These are phyloP conservation scores for Agapostemon virescens DNA, from an alignment of 2,888 invertebrate species.

Conservation along the genomic window DNA sequence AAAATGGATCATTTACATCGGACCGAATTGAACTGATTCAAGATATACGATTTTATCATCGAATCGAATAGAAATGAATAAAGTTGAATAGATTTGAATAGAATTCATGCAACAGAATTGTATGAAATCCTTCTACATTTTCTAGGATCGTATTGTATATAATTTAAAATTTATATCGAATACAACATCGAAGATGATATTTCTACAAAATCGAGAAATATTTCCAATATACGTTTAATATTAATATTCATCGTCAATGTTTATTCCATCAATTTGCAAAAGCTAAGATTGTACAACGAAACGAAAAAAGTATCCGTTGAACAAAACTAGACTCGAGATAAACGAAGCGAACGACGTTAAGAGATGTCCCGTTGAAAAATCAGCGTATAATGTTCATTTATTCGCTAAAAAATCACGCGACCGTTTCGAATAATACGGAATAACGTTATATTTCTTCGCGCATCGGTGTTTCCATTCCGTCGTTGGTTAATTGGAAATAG, in stretches of 20 bases:
- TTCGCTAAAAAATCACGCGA: not conserved
- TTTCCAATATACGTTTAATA: not conserved
- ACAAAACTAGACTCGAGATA: not conserved
- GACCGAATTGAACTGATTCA: no score
- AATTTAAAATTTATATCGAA: no score
- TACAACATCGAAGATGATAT: not conserved
- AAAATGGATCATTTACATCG: not conserved
- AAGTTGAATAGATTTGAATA: not conserved
- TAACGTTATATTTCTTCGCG: constrained; percentile 16
- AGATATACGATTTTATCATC: not conserved
- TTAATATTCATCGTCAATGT: not conserved
- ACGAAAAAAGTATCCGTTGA: not conserved
- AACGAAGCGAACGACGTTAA: not conserved
- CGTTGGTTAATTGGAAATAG: constrained; percentile 35
- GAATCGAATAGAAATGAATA: not conserved
- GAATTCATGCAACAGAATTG: no score
- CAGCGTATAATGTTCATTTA: not conserved
- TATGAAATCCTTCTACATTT: not conserved
- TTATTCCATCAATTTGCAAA: not conserved
- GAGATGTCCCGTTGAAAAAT: not conserved
- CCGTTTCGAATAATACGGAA: not conserved
- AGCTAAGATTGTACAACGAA: not conserved
- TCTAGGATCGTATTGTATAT: no score
- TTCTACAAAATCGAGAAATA: not conserved
- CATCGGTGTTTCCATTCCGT: not conserved